Percentiles rank a stretch among this genome's conserved stretches.
Evolutionary conservation across 2,888 invertebrate species (phyloP).

Genomic region (Lycocerus yunnanus): DNA sequence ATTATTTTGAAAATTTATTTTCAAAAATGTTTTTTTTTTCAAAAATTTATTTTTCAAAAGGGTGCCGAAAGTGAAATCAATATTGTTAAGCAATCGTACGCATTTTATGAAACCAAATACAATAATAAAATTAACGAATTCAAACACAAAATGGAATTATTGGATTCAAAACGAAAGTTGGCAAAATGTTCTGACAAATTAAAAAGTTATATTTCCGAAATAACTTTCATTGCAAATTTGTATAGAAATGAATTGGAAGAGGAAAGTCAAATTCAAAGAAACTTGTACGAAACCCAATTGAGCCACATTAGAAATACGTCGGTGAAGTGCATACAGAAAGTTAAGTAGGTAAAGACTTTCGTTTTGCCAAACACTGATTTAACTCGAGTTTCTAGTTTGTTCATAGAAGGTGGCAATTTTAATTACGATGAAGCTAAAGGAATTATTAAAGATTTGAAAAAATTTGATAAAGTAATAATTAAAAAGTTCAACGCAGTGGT

Average conservation of each 20-base stretch:
- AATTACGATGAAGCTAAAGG: conserved; percentile 39
- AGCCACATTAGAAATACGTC: conserved; percentile 10
- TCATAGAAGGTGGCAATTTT: conserved; percentile 46
- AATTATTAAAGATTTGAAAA: conserved; percentile 15
- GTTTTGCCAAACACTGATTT: neutral
- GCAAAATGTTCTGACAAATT: neutral
- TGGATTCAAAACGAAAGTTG: neutral
- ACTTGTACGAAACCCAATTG: conserved; percentile 14
- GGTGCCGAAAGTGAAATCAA: conserved; percentile 28
- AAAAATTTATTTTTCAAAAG: conserved; percentile 8
- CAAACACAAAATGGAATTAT: neutral
- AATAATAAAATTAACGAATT: neutral
- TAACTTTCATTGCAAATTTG: neutral
- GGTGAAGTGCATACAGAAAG: conserved; percentile 2
- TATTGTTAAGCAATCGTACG: conserved; percentile 1
- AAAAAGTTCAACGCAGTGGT: conserved; percentile 13
- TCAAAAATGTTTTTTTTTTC: no score
- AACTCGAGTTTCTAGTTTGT: conserved; percentile 39
- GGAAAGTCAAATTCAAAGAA: neutral
- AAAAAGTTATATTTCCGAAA: neutral
- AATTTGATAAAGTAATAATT: conserved; percentile 24
- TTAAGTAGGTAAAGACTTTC: conserved; percentile 6
- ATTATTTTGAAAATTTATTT: neutral
- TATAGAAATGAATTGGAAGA: conserved; percentile 6
- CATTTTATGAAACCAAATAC: neutral